phyloP scores from a whole-genome alignment of 92 coral and sea anemone species.

The Montipora capitata region DNA sequence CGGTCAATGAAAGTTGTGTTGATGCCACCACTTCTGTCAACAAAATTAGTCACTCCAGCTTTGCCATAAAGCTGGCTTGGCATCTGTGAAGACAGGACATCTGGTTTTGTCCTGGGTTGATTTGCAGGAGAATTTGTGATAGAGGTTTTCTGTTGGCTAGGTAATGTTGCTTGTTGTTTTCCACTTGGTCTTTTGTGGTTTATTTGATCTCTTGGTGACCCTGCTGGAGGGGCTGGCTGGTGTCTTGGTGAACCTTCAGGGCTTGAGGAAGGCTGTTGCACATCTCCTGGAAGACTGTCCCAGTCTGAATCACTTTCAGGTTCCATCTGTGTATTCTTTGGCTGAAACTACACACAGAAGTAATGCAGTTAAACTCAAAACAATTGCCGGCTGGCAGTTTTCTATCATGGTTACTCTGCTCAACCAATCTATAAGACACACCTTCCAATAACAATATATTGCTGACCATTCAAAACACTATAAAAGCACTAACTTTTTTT shows the following conservation, averaged over 20 bases:
- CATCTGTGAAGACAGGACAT: conserved; percentile 43
- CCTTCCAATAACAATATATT: too few species aligned
- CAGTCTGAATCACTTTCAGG: conserved; percentile 97
- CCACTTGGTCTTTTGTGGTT: conserved; percentile 59
- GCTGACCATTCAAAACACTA: too few species aligned
- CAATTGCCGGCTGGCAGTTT: not conserved
- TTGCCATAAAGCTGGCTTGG: conserved; percentile 89
- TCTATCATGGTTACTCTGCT: too few species aligned
- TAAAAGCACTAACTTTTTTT: too few species aligned
- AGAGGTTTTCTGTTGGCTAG: conserved; percentile 43
- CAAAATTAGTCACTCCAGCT: conserved; percentile 81
- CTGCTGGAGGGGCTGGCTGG: conserved; percentile 82
- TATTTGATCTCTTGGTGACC: conserved; percentile 42
- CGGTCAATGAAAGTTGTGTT: conserved; percentile 49
- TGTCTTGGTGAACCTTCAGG: conserved; percentile 80
- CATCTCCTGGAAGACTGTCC: conserved; percentile 98
- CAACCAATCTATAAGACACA: too few species aligned
- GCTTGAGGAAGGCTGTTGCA: conserved; percentile 81
- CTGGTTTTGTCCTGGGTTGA: conserved; percentile 22
- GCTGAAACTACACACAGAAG: conserved; percentile 45
- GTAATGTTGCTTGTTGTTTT: conserved; percentile 24
- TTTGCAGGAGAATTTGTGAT: conserved; percentile 44
- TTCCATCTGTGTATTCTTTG: conserved; percentile 39
- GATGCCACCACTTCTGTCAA: conserved; percentile 69
- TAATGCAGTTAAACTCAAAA: not conserved